Evolutionary conservation across 2,888 invertebrate species (phyloP), one percentile per base, ranked within the genome.

Genomic region (Rhagonycha fulva): DNA sequence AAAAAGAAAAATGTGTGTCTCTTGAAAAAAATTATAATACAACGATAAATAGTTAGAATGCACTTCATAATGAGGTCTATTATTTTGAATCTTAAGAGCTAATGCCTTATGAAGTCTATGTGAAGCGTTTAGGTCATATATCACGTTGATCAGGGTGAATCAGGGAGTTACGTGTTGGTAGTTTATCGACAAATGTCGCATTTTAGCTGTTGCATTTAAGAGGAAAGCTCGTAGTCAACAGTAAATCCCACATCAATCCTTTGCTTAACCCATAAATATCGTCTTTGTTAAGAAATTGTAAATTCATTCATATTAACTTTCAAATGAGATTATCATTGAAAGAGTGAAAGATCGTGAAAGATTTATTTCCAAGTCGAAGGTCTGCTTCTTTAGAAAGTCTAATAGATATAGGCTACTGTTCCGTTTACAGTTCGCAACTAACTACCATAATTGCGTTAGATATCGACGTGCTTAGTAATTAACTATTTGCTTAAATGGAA

Each of bases 71-170:
- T 47, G 47, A 47, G n/a, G n/a, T 47, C 77, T 71, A 74, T 74
- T 71, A 67, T 71, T 69, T 82, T 80, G 81, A 82, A 83, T 84
- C 83, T 83, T 72, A 81, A 82, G 81, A 82, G 80, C 84, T 83
- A 83, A 83, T 81, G 83, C 85, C 82, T 82, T 82, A 82, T 81
- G 82, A 83, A 83, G 84, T 84, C 84, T 82, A 80, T 84, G 83
- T 84, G 84, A 83, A 83, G 84, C 84, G 82, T 80, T 78, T 76
- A 28, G 76, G 74, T 77, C 78, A 77, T 81, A 80, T 79, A 80
- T 80, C 80, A 80, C 77, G 71, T 72, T 69, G 77, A 75, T 77
- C 78, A 72, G 75, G 74, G 76, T 70, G 78, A 78, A 78, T 76
- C 77, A 71, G 72, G 77, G 75, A 74, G 71, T 76, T 76, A 76